Conservation (phyloP, 2,113 vertebrate species). For the Lipophrys pholis region DNA sequence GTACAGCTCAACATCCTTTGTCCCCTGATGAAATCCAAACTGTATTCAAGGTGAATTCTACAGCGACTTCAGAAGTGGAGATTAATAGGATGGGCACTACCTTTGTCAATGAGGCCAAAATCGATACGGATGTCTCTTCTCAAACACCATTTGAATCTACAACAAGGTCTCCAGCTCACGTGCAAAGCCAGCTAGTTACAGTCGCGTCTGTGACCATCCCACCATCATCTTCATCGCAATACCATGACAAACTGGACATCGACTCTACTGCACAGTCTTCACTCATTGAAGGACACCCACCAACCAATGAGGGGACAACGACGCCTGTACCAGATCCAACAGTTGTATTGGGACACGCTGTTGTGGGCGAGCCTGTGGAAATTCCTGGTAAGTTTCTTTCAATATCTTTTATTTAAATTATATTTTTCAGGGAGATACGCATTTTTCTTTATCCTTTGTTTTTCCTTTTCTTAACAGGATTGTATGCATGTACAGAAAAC, state of each 20-base stretch:
- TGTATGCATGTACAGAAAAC: constrained; percentile 87
- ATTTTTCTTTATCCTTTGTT: neutral
- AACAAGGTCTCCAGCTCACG: constrained; percentile 27
- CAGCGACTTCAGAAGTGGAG: constrained; percentile 45
- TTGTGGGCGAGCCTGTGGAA: constrained; percentile 74
- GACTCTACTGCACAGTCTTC: constrained; percentile 12
- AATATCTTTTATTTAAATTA: neutral
- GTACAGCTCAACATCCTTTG: constrained; percentile 11
- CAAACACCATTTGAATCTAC: constrained; percentile 18
- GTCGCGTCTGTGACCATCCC: constrained; percentile 24
- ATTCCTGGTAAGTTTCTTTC: constrained; percentile 74
- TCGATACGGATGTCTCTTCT: constrained; percentile 30
- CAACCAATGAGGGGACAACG: constrained; percentile 25
- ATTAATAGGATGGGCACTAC: constrained; percentile 22
- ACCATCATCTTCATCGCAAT: constrained; percentile 19
- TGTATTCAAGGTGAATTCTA: constrained; percentile 61
- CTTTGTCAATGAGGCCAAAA: constrained; percentile 39
- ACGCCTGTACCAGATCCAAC: constrained; percentile 24
- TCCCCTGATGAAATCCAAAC: constrained; percentile 63
- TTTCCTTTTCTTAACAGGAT: constrained; percentile 74
- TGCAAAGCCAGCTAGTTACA: constrained; percentile 25
- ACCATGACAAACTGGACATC: constrained; percentile 15
- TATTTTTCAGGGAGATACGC: neutral
- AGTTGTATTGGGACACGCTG: constrained; percentile 56
- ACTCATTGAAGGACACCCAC: constrained; percentile 31